Conservation (phyloP, 37 sponge, comb jelly and placozoan species). For the Chondrilla cf. caribensis region DNA sequence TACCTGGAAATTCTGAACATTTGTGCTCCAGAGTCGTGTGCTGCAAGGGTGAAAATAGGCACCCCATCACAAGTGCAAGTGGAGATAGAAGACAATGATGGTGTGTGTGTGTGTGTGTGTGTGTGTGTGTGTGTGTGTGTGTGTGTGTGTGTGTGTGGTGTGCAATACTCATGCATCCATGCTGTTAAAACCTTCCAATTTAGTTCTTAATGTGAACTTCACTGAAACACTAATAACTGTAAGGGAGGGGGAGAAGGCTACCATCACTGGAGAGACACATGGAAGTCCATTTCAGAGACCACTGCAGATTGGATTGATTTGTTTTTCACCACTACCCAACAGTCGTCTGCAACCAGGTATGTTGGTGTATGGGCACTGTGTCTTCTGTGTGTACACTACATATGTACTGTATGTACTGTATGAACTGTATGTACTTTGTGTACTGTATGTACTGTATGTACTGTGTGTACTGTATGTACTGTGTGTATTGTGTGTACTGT, state of each 20-base stretch:
- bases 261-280: neutral
- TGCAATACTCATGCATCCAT: neutral
- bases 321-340: neutral
- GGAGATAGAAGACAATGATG: neutral
- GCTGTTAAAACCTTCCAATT: neutral
- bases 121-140: conserved; percentile 49
- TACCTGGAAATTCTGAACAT: neutral
- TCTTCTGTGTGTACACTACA: too few species aligned
- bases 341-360: neutral
- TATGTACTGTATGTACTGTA: too few species aligned
- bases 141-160: conserved; percentile 30
- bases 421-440: too few species aligned
- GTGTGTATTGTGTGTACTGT: too few species aligned
- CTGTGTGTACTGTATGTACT: too few species aligned
- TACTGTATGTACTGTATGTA: too few species aligned
- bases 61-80: neutral
- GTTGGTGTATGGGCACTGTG: neutral
- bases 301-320: neutral
- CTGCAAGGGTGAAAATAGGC: neutral
- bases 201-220: neutral
- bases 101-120: conserved; percentile 38
- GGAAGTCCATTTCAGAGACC: neutral
- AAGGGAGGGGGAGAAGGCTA: neutral
- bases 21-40: too few species aligned
- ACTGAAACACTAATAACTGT: neutral